These are phyloP conservation scores for Aphrocallistes beatrix DNA, from an alignment of 37 sponge, comb jelly and placozoan genomes.

Conservation along the genomic window DNA sequence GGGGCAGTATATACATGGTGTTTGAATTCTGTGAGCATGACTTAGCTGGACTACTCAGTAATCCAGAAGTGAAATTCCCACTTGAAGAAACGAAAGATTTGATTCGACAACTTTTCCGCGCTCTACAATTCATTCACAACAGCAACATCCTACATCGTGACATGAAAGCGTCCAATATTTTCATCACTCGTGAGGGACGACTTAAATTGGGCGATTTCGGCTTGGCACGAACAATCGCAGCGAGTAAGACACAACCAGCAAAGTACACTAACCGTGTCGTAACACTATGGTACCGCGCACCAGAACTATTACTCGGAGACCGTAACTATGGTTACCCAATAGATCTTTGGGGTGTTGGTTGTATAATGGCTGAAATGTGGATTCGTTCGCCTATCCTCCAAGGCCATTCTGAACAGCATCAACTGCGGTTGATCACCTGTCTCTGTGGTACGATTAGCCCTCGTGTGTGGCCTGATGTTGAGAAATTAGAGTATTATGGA, in stretches of 20 bases:
- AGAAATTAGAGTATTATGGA: conserved; percentile 55
- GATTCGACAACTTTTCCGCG: conserved; percentile 78
- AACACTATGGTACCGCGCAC: conserved; percentile 97
- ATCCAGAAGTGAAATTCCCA: conserved; percentile 71
- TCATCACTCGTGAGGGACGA: conserved; percentile 70
- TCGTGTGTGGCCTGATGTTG: conserved; percentile 80
- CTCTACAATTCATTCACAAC: conserved; percentile 76
- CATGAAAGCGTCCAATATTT: conserved; percentile 95
- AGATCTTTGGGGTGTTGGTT: conserved; percentile 98
- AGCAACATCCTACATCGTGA: conserved; percentile 88
- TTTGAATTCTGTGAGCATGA: conserved; percentile 98
- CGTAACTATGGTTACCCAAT: conserved; percentile 86
- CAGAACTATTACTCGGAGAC: conserved; percentile 87
- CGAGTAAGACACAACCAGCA: conserved; percentile 30
- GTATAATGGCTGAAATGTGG: conserved; percentile 99
- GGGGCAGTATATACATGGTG: conserved; percentile 86
- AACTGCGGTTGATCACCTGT: conserved; percentile 74
- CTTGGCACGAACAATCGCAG: conserved; percentile 63
- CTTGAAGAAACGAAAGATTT: conserved; percentile 77
- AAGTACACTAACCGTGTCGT: conserved; percentile 93
- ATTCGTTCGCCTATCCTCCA: conserved; percentile 88
- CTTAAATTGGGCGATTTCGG: conserved; percentile 94
- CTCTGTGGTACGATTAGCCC: conserved; percentile 90
- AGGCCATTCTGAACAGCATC: conserved; percentile 81
- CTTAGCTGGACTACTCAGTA: conserved; percentile 83